phyloP scores from a whole-genome alignment of 2,113 vertebrate genomes.

The Gymnobelideus leadbeateri region DNA sequence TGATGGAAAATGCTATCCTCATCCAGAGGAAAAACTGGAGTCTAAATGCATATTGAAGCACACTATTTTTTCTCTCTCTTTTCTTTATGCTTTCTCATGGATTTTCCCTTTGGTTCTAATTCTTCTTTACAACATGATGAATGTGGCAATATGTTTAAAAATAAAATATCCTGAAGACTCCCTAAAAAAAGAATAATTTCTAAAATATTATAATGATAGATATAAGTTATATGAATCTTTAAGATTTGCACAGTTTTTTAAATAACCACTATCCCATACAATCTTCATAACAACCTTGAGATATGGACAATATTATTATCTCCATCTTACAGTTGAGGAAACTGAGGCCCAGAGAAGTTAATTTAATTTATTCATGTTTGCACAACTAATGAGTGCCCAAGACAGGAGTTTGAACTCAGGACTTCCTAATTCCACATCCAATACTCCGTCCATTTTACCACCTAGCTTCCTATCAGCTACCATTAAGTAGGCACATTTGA shows the following conservation, averaged over 20 bases:
- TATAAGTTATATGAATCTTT: not conserved
- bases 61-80: too few species aligned
- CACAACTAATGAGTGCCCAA: not conserved
- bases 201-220: not conserved
- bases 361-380: not conserved
- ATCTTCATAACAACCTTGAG: constrained; percentile 33
- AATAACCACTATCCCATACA: constrained; percentile 3
- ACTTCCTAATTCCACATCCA: not conserved
- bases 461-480: not conserved
- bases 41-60: too few species aligned
- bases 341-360: not conserved
- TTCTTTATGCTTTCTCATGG: too few species aligned
- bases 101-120: too few species aligned
- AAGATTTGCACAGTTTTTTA: not conserved
- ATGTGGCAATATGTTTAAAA: too few species aligned
- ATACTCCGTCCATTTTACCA: not conserved
- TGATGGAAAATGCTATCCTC: too few species aligned
- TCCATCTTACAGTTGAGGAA: not conserved
- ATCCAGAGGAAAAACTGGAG: too few species aligned
- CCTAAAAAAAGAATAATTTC: not conserved
- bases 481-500: not conserved
- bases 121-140: too few species aligned
- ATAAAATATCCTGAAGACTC: too few species aligned
- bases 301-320: not conserved
- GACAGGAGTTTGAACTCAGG: not conserved